Percentiles rank a stretch among this genome's conserved stretches.
Conservation (phyloP, 2,797 vertebrate genomes). For the Huso huso region DNA sequence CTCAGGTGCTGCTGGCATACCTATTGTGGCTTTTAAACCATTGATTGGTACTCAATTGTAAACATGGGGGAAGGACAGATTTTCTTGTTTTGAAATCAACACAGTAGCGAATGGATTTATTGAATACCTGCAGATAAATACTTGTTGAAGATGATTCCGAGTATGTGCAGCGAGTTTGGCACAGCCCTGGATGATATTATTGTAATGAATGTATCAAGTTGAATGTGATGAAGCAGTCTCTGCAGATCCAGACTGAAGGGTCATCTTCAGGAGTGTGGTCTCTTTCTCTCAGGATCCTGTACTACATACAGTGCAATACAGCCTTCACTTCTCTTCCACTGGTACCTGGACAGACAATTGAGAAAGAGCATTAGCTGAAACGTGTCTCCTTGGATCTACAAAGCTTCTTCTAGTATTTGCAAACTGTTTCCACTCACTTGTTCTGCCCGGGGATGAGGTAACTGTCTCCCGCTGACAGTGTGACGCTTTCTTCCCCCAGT, state of each 20-base stretch:
- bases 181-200: too few relatives aligned
- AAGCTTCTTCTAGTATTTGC: neutral
- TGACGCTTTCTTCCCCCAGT: constrained; percentile 42
- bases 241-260: constrained; percentile 24
- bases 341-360: constrained; percentile 52
- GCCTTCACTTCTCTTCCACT: constrained; percentile 66
- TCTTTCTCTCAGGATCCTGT: constrained; percentile 78
- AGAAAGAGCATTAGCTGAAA: constrained; percentile 8
- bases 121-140: too few relatives aligned
- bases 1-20: too few relatives aligned
- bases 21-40: too few relatives aligned
- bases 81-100: too few relatives aligned
- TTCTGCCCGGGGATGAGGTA: constrained; percentile 66
- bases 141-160: too few relatives aligned
- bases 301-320: constrained; percentile 66
- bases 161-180: too few relatives aligned
- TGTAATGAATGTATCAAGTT: too few relatives aligned
- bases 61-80: too few relatives aligned
- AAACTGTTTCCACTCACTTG: constrained; percentile 57
- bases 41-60: too few relatives aligned
- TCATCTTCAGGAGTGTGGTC: constrained; percentile 38
- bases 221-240: too few relatives aligned
- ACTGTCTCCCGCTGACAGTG: constrained; percentile 67
- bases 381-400: neutral
- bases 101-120: too few relatives aligned